Evolutionary conservation across 2,888 invertebrate species (phyloP), one percentile per base, ranked within the genome.

Genomic region (Leucania comma): DNA sequence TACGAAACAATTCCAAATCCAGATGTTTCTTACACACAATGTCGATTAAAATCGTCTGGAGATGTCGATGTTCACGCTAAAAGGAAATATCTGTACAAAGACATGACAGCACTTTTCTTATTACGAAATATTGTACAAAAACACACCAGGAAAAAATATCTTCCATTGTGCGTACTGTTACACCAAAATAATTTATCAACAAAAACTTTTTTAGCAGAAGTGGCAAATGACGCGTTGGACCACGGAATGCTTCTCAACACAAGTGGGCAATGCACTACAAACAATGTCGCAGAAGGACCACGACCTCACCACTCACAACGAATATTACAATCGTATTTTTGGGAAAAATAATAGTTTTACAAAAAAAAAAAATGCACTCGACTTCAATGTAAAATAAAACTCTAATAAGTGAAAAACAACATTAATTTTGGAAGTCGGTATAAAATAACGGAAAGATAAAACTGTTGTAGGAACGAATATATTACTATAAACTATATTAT

Each of bases 11-110:
- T 26, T 58, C 29, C 29, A 24, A 38, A 58, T 29, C 35, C 65
- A 72, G 42, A 57, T 64, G 22, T 50, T 46, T 12, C 17, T n/a
- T 14, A 73, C 48, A 48, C 22, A 29, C 24, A 65, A 72, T n/a
- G 38, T 64, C 65, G 51, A 65, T 72, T 72, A 48, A 46, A 54
- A 48, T 58, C 29, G 48, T 32, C 35, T 51, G 46, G 9, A 12
- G n/a, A 62, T 14, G 56, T 50, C 24, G n/a, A 10, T n/a, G 10
- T 48, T 50, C 48, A 10, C 3, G 32, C 32, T 20, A 22, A 57
- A 63, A 51, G 42, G 50, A 50, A 51, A 63, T 22, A 42, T 26
- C 22, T 63, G 56, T 72, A n/a, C 12, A 12, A 38, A 14, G 10
- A 42, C 24, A 46, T 42, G 42, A 57, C 6, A n/a, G 54, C 29